Percentiles rank a stretch among this genome's conserved stretches.
phyloP scores from a whole-genome alignment of 2,888 invertebrate species.

The Polylopha cassiicola region DNA sequence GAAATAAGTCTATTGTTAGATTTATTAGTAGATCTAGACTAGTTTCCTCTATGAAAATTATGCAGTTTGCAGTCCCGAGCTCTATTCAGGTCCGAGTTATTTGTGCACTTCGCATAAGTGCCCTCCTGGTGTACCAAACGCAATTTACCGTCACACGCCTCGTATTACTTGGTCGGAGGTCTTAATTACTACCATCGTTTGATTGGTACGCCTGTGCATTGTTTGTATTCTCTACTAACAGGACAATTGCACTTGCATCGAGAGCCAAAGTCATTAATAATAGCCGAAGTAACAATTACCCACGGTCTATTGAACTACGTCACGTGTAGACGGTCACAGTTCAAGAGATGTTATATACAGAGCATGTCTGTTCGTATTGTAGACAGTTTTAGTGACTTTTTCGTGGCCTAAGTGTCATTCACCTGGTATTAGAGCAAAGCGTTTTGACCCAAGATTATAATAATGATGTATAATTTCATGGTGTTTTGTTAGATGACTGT shows the following conservation, averaged over 20 bases:
- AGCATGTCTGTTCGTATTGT: conserved; percentile 1
- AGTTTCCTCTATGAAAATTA: too few species aligned
- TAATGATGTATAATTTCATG: too few species aligned
- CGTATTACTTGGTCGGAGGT: conserved; percentile 59
- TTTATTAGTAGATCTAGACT: too few species aligned
- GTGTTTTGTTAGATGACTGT: too few species aligned
- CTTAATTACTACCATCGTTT: conserved; percentile 68
- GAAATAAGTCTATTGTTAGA: too few species aligned
- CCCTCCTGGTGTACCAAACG: conserved; percentile 31
- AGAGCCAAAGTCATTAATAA: conserved; percentile 32
- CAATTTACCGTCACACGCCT: conserved; percentile 42
- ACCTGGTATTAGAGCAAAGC: too few species aligned
- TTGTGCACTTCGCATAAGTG: neutral
- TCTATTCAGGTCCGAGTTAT: too few species aligned
- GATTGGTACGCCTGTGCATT: conserved; percentile 56
- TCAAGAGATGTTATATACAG: conserved; percentile 8
- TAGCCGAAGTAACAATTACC: conserved; percentile 18
- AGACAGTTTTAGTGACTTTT: too few species aligned
- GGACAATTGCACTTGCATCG: conserved; percentile 60
- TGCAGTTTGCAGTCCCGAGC: too few species aligned
- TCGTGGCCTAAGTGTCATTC: too few species aligned
- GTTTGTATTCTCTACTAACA: conserved; percentile 56
- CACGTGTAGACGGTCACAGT: too few species aligned
- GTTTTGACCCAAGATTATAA: too few species aligned
- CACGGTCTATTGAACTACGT: conserved; percentile 21